Percentiles rank a stretch among this genome's conserved stretches.
Conservation (phyloP, 2,797 vertebrate species). For the Rhabdophis nuchalis region DNA sequence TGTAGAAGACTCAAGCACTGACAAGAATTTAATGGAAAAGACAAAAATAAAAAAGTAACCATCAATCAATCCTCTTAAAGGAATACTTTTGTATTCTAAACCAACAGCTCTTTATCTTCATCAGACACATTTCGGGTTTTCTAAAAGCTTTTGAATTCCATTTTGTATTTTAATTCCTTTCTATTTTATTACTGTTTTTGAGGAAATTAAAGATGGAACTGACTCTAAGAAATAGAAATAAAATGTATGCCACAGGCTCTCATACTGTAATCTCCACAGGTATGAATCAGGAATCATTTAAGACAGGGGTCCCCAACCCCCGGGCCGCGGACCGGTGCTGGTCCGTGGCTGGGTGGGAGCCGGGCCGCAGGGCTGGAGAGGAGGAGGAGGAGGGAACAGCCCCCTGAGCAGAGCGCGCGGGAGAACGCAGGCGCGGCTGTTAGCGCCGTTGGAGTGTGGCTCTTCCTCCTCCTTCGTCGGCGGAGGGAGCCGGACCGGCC, state of each 20-base stretch:
- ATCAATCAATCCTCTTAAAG: not conserved
- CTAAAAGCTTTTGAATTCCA: not conserved
- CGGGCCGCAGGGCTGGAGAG: no score
- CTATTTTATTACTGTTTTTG: constrained; percentile 3
- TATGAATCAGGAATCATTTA: not conserved
- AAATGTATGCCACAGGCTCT: not conserved
- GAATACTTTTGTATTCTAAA: constrained; percentile 10
- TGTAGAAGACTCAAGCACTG: not conserved
- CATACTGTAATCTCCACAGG: not conserved
- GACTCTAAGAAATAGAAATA: not conserved
- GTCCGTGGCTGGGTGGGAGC: no score
- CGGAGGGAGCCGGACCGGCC: no score
- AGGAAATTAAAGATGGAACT: not conserved
- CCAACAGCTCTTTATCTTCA: not conserved
- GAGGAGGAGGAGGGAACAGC: no score
- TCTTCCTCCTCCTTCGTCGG: no score
- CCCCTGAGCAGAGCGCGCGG: no score
- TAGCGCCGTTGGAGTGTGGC: no score
- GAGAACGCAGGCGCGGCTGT: no score
- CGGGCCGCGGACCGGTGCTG: no score
- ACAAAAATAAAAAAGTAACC: not conserved
- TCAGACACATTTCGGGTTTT: constrained; percentile 23
- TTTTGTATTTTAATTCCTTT: constrained; percentile 7
- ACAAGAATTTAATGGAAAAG: not conserved
- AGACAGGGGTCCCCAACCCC: no score